These are phyloP conservation scores for Caenorhabditis parvicauda DNA, from an alignment of 2,888 invertebrate species.

Conservation along the genomic window DNA sequence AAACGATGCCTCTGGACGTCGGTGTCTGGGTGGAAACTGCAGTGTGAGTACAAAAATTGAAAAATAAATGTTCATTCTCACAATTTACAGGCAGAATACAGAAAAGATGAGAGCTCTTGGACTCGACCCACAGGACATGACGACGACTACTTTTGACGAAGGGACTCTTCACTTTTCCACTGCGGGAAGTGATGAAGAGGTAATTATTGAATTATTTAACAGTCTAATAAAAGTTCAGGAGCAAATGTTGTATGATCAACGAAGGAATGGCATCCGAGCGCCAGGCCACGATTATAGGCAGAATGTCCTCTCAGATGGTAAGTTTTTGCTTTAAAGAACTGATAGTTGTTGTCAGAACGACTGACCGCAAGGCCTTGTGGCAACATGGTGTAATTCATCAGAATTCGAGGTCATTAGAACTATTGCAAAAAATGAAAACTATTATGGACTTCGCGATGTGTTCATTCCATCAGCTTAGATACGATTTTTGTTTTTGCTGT, in stretches of 20 bases:
- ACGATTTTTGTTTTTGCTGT: too few species aligned
- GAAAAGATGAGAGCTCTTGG: conserved; percentile 28
- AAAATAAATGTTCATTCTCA: too few species aligned
- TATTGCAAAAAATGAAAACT: too few species aligned
- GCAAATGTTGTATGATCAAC: conserved; percentile 36
- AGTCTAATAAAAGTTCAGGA: conserved; percentile 13
- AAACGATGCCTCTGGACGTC: conserved; percentile 55
- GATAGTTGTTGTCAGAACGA: too few species aligned
- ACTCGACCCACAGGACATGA: conserved; percentile 29
- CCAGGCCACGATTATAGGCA: conserved; percentile 32
- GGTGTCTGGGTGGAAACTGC: conserved; percentile 41
- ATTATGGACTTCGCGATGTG: too few species aligned
- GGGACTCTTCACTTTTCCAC: conserved; percentile 31
- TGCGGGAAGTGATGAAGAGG: conserved; percentile 35
- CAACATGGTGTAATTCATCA: too few species aligned
- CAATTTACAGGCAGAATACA: conserved; percentile 28
- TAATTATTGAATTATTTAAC: background rate
- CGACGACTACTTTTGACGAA: conserved; percentile 34
- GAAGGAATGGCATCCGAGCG: conserved; percentile 45
- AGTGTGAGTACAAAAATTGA: conserved; percentile 20
- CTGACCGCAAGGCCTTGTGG: too few species aligned
- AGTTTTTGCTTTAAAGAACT: too few species aligned
- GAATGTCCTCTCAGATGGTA: too few species aligned
- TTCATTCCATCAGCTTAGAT: too few species aligned
- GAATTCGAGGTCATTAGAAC: too few species aligned